Percentiles rank a stretch among this genome's conserved stretches.
These are phyloP conservation scores for Forbesichthys agassizii DNA, from an alignment of 2,113 vertebrate species.

Conservation along the genomic window DNA sequence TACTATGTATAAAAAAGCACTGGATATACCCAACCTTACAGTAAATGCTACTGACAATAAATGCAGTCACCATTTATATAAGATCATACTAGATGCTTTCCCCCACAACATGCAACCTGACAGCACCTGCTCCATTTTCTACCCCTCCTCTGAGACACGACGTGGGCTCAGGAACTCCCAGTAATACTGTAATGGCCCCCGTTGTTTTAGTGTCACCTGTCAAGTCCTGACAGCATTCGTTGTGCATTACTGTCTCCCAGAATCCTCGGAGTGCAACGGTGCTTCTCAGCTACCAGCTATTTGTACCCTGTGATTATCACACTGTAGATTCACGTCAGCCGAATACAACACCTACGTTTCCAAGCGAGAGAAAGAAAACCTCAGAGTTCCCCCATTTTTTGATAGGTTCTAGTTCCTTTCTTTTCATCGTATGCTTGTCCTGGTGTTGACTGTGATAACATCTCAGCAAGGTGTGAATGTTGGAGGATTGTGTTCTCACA, in stretches of 20 bases:
- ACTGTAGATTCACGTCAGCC: conserved; percentile 44
- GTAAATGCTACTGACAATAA: too few relatives aligned
- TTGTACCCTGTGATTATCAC: conserved; percentile 34
- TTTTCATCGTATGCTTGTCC: too few relatives aligned
- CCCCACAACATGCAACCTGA: background rate
- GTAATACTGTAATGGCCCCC: conserved; percentile 45
- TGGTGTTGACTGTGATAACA: background rate
- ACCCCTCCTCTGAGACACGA: too few relatives aligned
- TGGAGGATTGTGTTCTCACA: background rate
- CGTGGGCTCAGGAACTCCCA: conserved; percentile 28
- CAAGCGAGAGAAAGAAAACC: conserved; percentile 23
- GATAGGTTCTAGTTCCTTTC: too few relatives aligned
- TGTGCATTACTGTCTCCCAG: conserved; percentile 53
- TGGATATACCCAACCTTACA: too few relatives aligned
- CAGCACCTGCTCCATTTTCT: background rate
- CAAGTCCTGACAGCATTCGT: conserved; percentile 54
- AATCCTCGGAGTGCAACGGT: conserved; percentile 46
- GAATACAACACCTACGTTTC: conserved; percentile 45
- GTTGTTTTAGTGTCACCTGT: conserved; percentile 22
- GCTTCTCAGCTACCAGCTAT: conserved; percentile 17
- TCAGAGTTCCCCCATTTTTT: background rate
- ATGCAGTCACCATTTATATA: too few relatives aligned
- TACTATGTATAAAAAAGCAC: too few relatives aligned
- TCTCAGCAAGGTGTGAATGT: background rate
- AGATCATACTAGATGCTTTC: background rate